These are phyloP conservation scores for Pygoscelis antarcticus DNA, from an alignment of 2,113 vertebrate genomes.

Conservation along the genomic window DNA sequence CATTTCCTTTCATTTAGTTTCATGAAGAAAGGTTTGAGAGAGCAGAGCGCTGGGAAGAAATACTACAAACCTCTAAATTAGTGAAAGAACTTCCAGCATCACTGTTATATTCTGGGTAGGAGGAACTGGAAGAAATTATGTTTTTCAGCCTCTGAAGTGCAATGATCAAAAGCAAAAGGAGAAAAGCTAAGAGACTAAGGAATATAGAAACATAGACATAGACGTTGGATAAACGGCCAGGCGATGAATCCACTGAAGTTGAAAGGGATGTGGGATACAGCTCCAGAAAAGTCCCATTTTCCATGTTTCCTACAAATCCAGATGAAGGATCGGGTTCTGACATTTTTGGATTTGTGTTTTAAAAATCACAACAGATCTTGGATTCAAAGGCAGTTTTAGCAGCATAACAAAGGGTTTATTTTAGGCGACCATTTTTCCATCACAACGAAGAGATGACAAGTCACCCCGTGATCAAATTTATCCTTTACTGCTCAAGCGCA, in stretches of 20 bases:
- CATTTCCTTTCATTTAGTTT: slow-evolving; percentile 50
- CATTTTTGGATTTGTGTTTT: slow-evolving; percentile 58
- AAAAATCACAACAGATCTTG: slow-evolving; percentile 10
- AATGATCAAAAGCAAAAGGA: slow-evolving; percentile 90
- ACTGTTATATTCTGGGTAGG: slow-evolving; percentile 89
- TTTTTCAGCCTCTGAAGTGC: slow-evolving; percentile 97
- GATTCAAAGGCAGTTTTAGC: slow-evolving; percentile 18
- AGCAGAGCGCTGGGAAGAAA: slow-evolving; percentile 90
- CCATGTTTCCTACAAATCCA: slow-evolving; percentile 67
- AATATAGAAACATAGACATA: slow-evolving; percentile 96
- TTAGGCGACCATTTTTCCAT: background rate
- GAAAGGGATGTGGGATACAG: slow-evolving; percentile 87
- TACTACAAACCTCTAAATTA: slow-evolving; percentile 96
- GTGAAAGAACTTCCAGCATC: slow-evolving; percentile 94
- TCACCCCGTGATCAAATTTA: background rate
- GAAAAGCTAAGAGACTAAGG: slow-evolving; percentile 91
- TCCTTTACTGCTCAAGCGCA: background rate
- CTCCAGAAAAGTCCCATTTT: slow-evolving; percentile 87
- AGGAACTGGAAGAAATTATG: slow-evolving; percentile 92
- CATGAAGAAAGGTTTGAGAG: slow-evolving; percentile 89
- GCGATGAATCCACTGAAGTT: slow-evolving; percentile 81
- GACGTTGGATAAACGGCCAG: slow-evolving; percentile 82
- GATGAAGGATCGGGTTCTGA: slow-evolving; percentile 68
- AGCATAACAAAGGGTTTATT: background rate
- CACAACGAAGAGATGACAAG: background rate